Conservation (phyloP, 2,888 invertebrate genomes). For the Ochropleura leucogaster region DNA sequence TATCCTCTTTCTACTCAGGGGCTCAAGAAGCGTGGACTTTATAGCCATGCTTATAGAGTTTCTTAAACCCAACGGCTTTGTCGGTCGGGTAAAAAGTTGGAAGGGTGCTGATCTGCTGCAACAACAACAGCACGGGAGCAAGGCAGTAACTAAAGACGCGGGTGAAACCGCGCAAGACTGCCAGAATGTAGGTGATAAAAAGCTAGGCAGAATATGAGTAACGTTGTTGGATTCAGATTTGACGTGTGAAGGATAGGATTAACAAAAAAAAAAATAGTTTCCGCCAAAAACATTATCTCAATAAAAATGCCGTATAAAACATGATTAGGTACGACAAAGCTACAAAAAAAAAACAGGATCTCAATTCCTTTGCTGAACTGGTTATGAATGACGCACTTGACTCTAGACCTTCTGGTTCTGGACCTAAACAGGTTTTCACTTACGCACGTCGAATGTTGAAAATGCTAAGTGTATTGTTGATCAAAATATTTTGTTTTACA, state of each 20-base stretch:
- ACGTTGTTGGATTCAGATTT: background rate
- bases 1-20: background rate
- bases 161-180: too few relatives aligned
- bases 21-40: background rate
- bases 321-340: background rate
- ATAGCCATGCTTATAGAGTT: background rate
- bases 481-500: too few relatives aligned
- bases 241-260: too few relatives aligned
- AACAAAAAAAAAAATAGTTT: background rate
- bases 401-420: slow-evolving; percentile 37
- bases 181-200: background rate
- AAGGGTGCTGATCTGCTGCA: too few relatives aligned
- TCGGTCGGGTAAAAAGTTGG: too few relatives aligned
- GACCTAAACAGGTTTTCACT: slow-evolving; percentile 25
- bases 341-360: slow-evolving; percentile 11
- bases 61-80: too few relatives aligned
- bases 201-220: background rate
- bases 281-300: background rate
- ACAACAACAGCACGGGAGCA: too few relatives aligned
- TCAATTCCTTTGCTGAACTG: slow-evolving; percentile 17
- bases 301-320: background rate
- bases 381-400: slow-evolving; percentile 39
- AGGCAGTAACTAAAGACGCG: too few relatives aligned
- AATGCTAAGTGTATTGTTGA: slow-evolving; percentile 1
- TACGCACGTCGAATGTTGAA: slow-evolving; percentile 11